Evolutionary conservation across 2,888 invertebrate species (phyloP).

Genomic region (Bedellia somnulentella): DNA sequence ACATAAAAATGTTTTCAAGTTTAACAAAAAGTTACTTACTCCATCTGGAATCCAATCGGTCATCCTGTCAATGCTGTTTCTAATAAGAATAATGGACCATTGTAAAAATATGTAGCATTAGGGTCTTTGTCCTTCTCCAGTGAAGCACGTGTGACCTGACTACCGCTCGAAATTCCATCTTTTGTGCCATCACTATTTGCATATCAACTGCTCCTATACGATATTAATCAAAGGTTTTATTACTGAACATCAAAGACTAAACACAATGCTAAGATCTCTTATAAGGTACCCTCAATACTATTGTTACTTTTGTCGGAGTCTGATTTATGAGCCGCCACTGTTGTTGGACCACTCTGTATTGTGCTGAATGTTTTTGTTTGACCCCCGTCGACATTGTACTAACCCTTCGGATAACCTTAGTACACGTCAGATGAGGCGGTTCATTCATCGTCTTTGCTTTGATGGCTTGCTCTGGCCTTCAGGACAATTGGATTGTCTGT

Average conservation of each 20-base stretch:
- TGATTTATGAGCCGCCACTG: constrained; percentile 61
- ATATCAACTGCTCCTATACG: constrained; percentile 59
- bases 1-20: no score
- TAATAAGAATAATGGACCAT: constrained; percentile 37
- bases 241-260: constrained; percentile 60
- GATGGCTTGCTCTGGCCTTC: constrained; percentile 38
- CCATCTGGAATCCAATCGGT: constrained; percentile 14
- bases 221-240: constrained; percentile 63
- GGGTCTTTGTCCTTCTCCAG: constrained; percentile 26
- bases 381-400: constrained; percentile 54
- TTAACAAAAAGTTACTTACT: no score
- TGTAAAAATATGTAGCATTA: constrained; percentile 48
- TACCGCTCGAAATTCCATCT: constrained; percentile 32
- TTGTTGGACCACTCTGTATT: constrained; percentile 54
- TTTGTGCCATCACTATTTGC: constrained; percentile 50
- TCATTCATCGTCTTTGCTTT: constrained; percentile 53
- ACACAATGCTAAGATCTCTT: constrained; percentile 60
- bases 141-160: constrained; percentile 51
- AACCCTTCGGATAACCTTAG: constrained; percentile 50
- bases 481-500: neutral
- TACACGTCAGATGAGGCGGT: constrained; percentile 42
- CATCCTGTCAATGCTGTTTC: constrained; percentile 15
- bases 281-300: constrained; percentile 61
- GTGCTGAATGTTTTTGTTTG: constrained; percentile 59
- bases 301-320: constrained; percentile 59